Evolutionary conservation across 1,140 invertebrate genomes (phyloP), one percentile per base, ranked within the genome.

Genomic region (Brachionus plicatilis): DNA sequence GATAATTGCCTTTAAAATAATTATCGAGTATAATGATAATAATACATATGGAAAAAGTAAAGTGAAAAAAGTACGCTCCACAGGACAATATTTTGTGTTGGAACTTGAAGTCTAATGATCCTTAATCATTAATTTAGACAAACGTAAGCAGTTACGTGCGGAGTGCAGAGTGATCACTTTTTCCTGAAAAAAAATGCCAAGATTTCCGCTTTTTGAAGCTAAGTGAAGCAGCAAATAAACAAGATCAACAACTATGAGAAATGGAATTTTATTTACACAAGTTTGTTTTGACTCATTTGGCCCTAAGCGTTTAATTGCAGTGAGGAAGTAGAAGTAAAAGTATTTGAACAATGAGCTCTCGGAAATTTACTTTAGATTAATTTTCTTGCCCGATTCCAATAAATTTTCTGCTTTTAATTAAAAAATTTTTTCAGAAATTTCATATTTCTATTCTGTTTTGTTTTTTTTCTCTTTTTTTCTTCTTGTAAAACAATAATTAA

Each of bases 331-430:
- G 66, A 68, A 68, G 33, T 41, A 68, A 68, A 60, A 60, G n/a
- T 60, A 60, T 60, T 60, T 60, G 53, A 60, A 60, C 53, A 60
- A 60, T 60, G 53, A 60, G 53, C 53, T 20, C 53, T 60, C 53
- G 33, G 68, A 43, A 72, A 43, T 72, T 72, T 72, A 72, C 68
- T 72, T 72, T 72, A 72, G 41, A 72, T 72, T 72, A 72, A 72
- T 43, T 72, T 72, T 72, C 17, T 43, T 45, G 33, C 41, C 41
- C 4, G 3, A 68, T 68, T 60, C 17, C 53, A 60, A 60, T 60
- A 60, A 60, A 60, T 60, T 68, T 41, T 68, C 11, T n/a, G 27
- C 12, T 72, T 72, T 72, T 72, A 72, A 72, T 72, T 72, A 45
- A 43, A 72, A 41, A 3, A 47, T 72, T 72, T 8, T 9, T 45